These are phyloP conservation scores for Rhopalosiphum padi DNA, from an alignment of 1,140 invertebrate species.

Conservation along the genomic window DNA sequence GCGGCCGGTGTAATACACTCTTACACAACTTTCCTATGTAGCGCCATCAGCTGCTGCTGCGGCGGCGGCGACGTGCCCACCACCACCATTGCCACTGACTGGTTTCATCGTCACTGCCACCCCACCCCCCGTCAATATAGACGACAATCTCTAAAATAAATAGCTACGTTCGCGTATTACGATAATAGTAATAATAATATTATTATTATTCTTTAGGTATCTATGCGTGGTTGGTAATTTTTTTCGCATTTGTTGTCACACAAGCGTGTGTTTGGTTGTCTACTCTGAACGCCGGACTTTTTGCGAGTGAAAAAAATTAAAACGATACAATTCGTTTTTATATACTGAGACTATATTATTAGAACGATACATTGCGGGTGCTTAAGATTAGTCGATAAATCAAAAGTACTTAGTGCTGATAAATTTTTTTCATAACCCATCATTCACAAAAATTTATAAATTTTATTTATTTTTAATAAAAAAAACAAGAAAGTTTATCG, in stretches of 20 bases:
- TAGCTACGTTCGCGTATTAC: neutral
- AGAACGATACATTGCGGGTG: neutral
- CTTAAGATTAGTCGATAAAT: neutral
- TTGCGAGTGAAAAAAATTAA: neutral
- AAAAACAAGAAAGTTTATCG: too few species aligned
- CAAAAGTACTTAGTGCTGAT: too few species aligned
- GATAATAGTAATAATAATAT: neutral
- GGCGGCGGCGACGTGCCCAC: neutral
- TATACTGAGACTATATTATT: neutral
- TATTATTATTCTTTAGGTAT: neutral
- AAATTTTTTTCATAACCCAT: too few species aligned
- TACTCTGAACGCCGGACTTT: neutral
- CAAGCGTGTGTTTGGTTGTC: neutral
- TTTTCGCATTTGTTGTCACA: neutral
- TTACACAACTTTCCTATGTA: conserved; percentile 53
- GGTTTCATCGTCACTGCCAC: too few species aligned
- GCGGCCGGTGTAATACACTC: neutral
- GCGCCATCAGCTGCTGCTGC: conserved; percentile 36
- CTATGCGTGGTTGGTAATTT: neutral
- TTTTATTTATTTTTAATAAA: too few species aligned
- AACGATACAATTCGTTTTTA: neutral
- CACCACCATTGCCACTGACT: neutral
- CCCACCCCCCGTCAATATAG: too few species aligned
- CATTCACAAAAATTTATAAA: too few species aligned
- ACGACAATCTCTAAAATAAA: conserved; percentile 8